phyloP scores from a whole-genome alignment of 1,140 invertebrate genomes.

The Drosophila bocki region DNA sequence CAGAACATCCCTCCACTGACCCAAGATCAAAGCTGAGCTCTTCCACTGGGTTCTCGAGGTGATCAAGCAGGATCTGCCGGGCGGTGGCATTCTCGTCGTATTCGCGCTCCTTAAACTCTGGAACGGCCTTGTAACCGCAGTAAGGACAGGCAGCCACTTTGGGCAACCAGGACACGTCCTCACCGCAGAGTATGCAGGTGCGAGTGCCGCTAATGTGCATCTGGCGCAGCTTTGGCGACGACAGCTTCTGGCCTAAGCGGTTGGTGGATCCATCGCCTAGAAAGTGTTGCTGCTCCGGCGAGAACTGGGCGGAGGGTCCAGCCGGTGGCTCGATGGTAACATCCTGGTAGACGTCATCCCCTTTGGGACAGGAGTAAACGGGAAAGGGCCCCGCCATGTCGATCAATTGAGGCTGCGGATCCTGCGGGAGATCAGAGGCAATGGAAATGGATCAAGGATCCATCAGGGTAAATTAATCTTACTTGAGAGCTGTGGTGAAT shows the following conservation, averaged over 20 bases:
- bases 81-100: conserved; percentile 71
- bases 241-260: conserved; percentile 17
- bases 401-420: conserved; percentile 6
- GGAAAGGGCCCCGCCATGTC: conserved; percentile 64
- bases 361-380: conserved; percentile 19
- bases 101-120: conserved; percentile 55
- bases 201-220: conserved; percentile 33
- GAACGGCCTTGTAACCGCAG: conserved; percentile 76
- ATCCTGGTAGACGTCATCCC: conserved; percentile 2
- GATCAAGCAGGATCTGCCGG: conserved; percentile 50
- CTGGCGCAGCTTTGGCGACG: conserved; percentile 48
- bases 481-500: background rate
- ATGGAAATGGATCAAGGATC: too few species aligned
- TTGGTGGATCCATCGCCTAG: conserved; percentile 49
- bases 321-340: conserved; percentile 16
- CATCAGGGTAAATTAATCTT: too few species aligned
- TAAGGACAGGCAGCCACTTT: conserved; percentile 70
- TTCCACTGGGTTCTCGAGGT: conserved; percentile 37
- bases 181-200: conserved; percentile 63
- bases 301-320: conserved; percentile 45
- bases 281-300: background rate
- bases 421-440: background rate
- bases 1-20: background rate
- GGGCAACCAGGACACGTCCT: conserved; percentile 74
- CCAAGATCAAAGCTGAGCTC: conserved; percentile 2